Percentiles rank a stretch among this genome's conserved stretches.
Evolutionary conservation across 2,797 vertebrate species (phyloP).

Genomic region (Anguilla pacifica): DNA sequence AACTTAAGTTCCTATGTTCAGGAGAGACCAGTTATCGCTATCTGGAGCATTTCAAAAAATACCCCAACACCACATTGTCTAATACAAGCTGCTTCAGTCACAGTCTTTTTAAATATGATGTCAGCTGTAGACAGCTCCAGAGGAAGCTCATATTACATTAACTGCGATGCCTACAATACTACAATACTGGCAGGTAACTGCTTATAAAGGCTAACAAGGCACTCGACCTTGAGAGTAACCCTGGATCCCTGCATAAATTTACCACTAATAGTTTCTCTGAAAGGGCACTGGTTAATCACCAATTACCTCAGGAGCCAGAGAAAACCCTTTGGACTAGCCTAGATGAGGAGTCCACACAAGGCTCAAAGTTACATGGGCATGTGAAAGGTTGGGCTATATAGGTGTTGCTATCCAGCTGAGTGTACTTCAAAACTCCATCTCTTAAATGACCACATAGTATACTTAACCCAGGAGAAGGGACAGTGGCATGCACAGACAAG

Average conservation of each 20-base stretch:
- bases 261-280: background rate
- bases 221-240: background rate
- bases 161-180: background rate
- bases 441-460: too few species aligned
- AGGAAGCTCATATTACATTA: background rate
- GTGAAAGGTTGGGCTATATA: background rate
- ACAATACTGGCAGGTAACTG: background rate
- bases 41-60: background rate
- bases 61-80: conserved; percentile 13
- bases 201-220: background rate
- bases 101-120: background rate
- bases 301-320: background rate
- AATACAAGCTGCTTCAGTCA: background rate
- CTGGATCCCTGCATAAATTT: background rate
- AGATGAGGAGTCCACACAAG: background rate
- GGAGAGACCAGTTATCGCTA: background rate
- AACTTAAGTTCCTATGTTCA: background rate
- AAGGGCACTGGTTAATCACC: background rate
- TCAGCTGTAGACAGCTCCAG: background rate
- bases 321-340: background rate
- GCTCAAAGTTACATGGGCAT: background rate
- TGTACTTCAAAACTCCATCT: background rate
- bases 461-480: background rate
- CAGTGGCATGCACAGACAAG: background rate
- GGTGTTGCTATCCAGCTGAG: background rate